Percentiles rank a stretch among this genome's conserved stretches.
Conservation (phyloP, 2,888 invertebrate genomes). For the Copidosoma aretas region DNA sequence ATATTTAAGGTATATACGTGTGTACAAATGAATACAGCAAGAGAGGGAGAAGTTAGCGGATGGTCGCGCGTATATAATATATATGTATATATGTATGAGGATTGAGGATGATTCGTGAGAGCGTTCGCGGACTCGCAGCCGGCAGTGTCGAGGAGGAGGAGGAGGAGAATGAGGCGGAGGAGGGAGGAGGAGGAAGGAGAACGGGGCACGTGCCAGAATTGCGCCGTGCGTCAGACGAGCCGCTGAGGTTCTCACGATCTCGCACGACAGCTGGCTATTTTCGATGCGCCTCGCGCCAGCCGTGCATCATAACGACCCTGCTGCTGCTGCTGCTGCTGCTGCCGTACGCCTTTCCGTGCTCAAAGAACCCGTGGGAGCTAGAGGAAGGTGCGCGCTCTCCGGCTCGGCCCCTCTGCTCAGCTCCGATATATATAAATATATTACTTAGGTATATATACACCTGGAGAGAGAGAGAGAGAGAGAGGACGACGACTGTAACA, state of each 20-base stretch:
- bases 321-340: background rate
- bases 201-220: constrained; percentile 57
- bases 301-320: background rate
- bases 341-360: constrained; percentile 26
- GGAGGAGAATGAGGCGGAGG: constrained; percentile 11
- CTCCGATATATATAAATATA: background rate
- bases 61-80: constrained; percentile 10
- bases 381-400: constrained; percentile 28
- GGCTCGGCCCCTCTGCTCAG: background rate
- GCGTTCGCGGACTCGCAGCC: constrained; percentile 37
- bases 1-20: background rate
- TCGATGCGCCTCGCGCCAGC: constrained; percentile 39
- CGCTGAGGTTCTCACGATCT: constrained; percentile 43
- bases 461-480: background rate
- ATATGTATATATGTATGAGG: background rate
- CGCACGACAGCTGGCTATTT: constrained; percentile 43
- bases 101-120: constrained; percentile 30
- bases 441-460: background rate
- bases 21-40: background rate
- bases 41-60: constrained; percentile 17
- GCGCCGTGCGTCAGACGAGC: constrained; percentile 56
- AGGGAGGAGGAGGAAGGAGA: constrained; percentile 38
- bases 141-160: constrained; percentile 11
- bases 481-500: background rate
- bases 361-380: constrained; percentile 36